Conservation (phyloP, 2,113 vertebrate genomes). For the Fregata magnificens region DNA sequence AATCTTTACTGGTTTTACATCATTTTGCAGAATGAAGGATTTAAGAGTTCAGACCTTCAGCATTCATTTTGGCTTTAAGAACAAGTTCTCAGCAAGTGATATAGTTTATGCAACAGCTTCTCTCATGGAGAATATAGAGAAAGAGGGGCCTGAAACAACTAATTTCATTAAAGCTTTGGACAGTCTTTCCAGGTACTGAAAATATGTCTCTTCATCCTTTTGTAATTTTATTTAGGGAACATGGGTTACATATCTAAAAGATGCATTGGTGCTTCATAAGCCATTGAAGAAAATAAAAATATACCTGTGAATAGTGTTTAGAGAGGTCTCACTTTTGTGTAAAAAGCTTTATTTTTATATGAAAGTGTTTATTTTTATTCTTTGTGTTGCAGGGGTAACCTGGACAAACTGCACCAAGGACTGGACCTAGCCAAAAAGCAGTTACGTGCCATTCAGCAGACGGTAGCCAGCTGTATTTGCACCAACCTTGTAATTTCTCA, state of each 20-base stretch:
- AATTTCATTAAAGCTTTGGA: constrained; percentile 96
- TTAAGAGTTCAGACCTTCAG: constrained; percentile 95
- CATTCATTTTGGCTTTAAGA: constrained; percentile 95
- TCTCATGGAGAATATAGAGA: constrained; percentile 89
- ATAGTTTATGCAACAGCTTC: constrained; percentile 88
- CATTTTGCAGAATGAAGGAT: constrained; percentile 87
- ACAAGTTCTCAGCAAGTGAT: constrained; percentile 93
- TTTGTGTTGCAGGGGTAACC: constrained; percentile 80
- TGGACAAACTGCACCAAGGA: constrained; percentile 86
- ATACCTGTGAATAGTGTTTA: background rate
- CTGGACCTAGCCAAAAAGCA: constrained; percentile 93
- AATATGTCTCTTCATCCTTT: background rate
- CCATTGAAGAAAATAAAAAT: background rate
- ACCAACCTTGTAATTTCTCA: constrained; percentile 96
- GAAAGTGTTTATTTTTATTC: background rate
- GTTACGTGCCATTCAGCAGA: constrained; percentile 90
- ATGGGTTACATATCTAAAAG: background rate
- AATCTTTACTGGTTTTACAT: background rate
- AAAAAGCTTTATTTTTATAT: background rate
- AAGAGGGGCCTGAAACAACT: constrained; percentile 76
- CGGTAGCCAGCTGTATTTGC: constrained; percentile 94
- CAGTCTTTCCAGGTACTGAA: constrained; percentile 88
- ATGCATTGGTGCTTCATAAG: background rate
- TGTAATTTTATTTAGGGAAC: background rate
- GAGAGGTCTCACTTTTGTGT: background rate